These are phyloP conservation scores for Cydia splendana DNA, from an alignment of 1,140 invertebrate genomes.

Conservation along the genomic window DNA sequence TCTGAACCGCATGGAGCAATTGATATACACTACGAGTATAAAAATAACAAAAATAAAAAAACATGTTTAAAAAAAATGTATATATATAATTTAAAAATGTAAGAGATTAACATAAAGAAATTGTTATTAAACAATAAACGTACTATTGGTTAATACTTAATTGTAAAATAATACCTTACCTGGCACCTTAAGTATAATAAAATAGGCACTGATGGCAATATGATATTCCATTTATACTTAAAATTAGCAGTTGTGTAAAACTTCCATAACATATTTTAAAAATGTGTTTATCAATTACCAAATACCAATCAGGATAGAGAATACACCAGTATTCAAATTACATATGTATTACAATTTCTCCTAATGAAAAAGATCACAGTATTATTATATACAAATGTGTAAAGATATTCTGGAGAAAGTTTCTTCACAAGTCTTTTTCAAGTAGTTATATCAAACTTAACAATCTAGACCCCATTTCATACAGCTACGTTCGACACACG, in stretches of 20 bases:
- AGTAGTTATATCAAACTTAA: not conserved
- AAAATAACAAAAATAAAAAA: not conserved
- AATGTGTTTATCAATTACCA: not conserved
- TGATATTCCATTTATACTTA: not conserved
- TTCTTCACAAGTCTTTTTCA: not conserved
- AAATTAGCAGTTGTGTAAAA: conserved; percentile 1
- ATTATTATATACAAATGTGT: not conserved
- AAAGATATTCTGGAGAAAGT: not conserved
- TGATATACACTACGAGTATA: not conserved
- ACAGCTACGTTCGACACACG: too few species aligned
- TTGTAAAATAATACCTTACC: not conserved
- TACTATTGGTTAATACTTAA: conserved; percentile 6
- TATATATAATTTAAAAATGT: not conserved
- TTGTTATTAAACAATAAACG: not conserved
- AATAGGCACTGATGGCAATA: not conserved
- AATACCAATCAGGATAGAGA: not conserved
- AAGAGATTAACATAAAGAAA: not conserved
- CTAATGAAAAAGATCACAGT: not conserved
- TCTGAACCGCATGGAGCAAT: not conserved
- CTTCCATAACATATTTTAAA: not conserved
- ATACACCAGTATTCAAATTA: not conserved
- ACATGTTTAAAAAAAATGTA: not conserved
- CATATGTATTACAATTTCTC: not conserved
- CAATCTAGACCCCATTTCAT: not conserved
- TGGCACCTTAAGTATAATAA: not conserved